These are phyloP conservation scores for Pseudococcus viburni DNA, from an alignment of 2,888 invertebrate genomes.

Conservation along the genomic window DNA sequence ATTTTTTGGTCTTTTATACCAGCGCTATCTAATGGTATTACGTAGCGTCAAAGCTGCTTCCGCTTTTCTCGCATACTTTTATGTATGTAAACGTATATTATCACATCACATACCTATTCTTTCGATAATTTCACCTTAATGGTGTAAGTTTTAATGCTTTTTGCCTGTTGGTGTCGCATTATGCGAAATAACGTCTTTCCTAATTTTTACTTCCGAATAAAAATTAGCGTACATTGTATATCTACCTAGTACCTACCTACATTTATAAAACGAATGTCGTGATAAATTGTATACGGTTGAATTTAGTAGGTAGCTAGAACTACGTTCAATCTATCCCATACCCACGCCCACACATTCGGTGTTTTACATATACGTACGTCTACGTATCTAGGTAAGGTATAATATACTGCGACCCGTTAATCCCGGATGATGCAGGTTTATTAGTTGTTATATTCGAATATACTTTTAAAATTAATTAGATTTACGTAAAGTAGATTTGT, in stretches of 20 bases:
- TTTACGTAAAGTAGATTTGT: background rate
- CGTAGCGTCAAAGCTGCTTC: background rate
- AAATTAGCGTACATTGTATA: background rate
- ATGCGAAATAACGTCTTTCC: background rate
- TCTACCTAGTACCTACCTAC: background rate
- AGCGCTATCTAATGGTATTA: background rate
- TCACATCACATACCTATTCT: background rate
- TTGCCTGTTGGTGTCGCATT: background rate
- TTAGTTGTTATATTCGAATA: background rate
- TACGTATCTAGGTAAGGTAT: too few species aligned
- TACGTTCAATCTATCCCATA: background rate
- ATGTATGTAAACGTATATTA: too few species aligned
- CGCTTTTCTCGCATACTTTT: background rate
- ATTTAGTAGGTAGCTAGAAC: background rate
- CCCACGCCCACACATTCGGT: too few species aligned
- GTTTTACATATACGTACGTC: too few species aligned
- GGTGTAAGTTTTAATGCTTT: constrained; percentile 20
- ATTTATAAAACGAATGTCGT: background rate
- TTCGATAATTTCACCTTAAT: background rate
- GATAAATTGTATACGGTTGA: background rate
- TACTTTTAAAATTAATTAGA: background rate
- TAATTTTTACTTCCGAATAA: background rate
- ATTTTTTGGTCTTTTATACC: background rate
- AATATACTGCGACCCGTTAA: too few species aligned
- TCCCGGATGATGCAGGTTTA: background rate